Evolutionary conservation across 2,797 vertebrate species (phyloP).

Genomic region (Lemur catta): DNA sequence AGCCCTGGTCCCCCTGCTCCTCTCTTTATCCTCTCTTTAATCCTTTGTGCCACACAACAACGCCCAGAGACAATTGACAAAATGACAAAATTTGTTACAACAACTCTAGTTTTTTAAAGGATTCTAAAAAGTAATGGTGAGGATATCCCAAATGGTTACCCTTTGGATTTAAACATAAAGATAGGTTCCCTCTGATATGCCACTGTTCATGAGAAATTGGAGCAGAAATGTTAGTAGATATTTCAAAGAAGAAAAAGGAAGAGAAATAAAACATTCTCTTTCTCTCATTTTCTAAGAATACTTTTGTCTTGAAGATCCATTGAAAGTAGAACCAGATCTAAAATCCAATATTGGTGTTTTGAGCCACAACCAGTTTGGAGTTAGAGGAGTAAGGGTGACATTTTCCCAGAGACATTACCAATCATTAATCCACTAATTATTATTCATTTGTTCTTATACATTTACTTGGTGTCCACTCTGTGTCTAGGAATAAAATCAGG

Average conservation of each 20-base stretch:
- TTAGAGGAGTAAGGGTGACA: neutral
- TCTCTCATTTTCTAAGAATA: neutral
- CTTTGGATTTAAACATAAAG: constrained; percentile 2
- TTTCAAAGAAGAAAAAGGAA: neutral
- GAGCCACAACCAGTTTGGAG: neutral
- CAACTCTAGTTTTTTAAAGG: neutral
- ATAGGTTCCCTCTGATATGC: neutral
- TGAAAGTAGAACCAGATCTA: neutral
- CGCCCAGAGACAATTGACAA: neutral
- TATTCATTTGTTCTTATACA: neutral
- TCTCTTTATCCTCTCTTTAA: neutral
- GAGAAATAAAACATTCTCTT: neutral
- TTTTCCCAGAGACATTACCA: neutral
- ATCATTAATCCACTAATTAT: neutral
- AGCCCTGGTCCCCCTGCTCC: neutral
- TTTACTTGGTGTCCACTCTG: neutral
- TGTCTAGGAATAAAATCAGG: neutral
- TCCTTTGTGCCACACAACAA: neutral
- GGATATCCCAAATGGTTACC: neutral
- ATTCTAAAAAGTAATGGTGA: neutral
- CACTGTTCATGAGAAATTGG: neutral
- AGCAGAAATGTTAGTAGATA: neutral
- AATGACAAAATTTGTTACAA: neutral
- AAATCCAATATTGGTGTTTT: neutral
- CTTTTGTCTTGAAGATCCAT: neutral